Base-by-base conservation (phyloP, 1,140 invertebrate genomes). In the Conus betulinus region DNA sequence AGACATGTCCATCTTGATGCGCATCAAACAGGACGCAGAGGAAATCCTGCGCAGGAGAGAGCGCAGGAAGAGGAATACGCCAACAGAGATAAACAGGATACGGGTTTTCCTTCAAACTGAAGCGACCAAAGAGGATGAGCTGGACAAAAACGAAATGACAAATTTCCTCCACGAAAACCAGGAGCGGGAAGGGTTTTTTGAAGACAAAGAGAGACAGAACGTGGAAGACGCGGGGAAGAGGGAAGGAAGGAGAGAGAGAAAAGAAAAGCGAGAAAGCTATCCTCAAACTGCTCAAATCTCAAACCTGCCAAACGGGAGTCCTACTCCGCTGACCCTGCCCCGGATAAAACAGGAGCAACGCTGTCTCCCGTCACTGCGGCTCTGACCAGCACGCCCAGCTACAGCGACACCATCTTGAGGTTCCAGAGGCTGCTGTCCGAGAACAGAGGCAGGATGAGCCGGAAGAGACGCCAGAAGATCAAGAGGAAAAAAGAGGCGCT, bases 21-120 rank as follows among this genome's bases (percentile, higher is more conserved):
- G 71, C 10, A 85, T 85, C 84, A 67, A 85, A 53, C 57, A 74
- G 84, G 84, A 85, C 63, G 84, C 84, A 10, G 84, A 85, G 27
- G 84, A 85, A 23, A 85, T 85, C 63, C 20, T 85, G 7, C 60
- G 84, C 13, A 67, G 84, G n/a, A 39, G n/a, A 39, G 84, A 25
- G 63, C 83, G 6, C 20, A 52, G 84, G 84, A 85, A 25, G 67
- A 74, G 20, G 27, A 20, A 5, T 10, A 71, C 23, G 13, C 20
- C 23, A 71, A 10, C 67, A 20, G 23, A n/a, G 23, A 71, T 20
- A 71, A 6, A 71, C 67, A 71, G 15, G 23, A 13, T 23, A 7
- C 11, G 13, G 20, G 11, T 23, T 71, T 71, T 20, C 67, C 67
- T 4, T 71, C 67, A 71, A 23, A 13, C 67, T 71, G 20, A 71